A percentile compares a stretch with the other conserved stretches of the same genome.
Conservation (phyloP, 2,113 vertebrate genomes). For the sheep (Ovis aries) region DNA sequence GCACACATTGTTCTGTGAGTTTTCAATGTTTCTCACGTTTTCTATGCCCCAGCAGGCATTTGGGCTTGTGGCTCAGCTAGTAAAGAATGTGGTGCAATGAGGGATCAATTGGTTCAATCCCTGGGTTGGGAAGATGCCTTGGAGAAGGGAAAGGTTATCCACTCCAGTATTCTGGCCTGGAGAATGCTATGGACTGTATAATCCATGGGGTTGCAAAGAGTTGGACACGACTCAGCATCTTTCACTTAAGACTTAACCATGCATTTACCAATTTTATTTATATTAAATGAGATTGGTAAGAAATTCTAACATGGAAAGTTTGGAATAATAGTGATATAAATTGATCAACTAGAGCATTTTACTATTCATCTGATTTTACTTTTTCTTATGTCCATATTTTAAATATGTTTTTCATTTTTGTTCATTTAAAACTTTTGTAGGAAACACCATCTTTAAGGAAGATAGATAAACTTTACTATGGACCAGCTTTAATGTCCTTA, state of each 20-base stretch:
- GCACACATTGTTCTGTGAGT: background rate
- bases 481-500: background rate
- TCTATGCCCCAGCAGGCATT: background rate
- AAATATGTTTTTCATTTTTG: background rate
- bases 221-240: fast-evolving
- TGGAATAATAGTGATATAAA: background rate
- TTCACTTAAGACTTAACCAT: background rate
- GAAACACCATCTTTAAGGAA: background rate
- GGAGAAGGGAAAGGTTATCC: background rate
- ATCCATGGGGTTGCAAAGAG: background rate
- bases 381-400: background rate
- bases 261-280: background rate
- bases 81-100: background rate
- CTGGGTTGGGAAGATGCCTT: background rate
- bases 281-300: background rate
- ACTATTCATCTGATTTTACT: background rate
- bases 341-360: background rate
- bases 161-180: background rate
- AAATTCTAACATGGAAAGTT: background rate
- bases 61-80: background rate
- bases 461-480: background rate
- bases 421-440: background rate
- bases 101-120: fast-evolving
- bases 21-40: background rate
- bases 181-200: background rate